Percentiles rank a stretch among this genome's conserved stretches.
Evolutionary conservation across 1,140 invertebrate genomes (phyloP).

Genomic region (Zaprionus gabonicus): DNA sequence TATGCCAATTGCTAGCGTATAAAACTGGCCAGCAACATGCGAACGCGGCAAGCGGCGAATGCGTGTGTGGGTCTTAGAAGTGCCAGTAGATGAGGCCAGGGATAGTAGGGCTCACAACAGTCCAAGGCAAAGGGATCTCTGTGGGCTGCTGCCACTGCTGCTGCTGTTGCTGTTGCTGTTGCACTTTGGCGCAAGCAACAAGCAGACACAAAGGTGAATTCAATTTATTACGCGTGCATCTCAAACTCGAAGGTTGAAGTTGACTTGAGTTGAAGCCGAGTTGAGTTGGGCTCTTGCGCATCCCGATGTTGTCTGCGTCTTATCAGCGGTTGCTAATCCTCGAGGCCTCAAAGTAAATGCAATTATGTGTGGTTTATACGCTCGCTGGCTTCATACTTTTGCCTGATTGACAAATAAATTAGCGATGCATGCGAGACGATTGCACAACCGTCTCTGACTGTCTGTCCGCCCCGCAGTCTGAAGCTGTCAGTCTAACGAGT

Average conservation of each 20-base stretch:
- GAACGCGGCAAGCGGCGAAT: constrained; percentile 44
- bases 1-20: constrained; percentile 77
- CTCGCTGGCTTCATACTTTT: constrained; percentile 72
- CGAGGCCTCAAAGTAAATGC: constrained; percentile 63
- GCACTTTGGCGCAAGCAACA: constrained; percentile 70
- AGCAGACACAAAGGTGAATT: constrained; percentile 77
- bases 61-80: constrained; percentile 75
- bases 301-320: constrained; percentile 36
- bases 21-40: constrained; percentile 54
- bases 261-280: constrained; percentile 44
- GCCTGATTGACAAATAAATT: constrained; percentile 81
- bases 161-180: constrained; percentile 50
- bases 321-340: constrained; percentile 67
- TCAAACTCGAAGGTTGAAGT: constrained; percentile 78
- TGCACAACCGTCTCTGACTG: constrained; percentile 16
- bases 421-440: constrained; percentile 78
- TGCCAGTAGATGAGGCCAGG: constrained; percentile 61
- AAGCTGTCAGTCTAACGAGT: constrained; percentile 63
- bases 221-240: constrained; percentile 78
- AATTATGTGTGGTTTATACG: constrained; percentile 81
- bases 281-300: constrained; percentile 18
- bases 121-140: constrained; percentile 10
- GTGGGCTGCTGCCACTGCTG: constrained; percentile 34
- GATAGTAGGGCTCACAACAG: constrained; percentile 21
- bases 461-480: background rate